Base-by-base conservation (phyloP, 2,113 vertebrate species). In the Emydocephalus ijimae region DNA sequence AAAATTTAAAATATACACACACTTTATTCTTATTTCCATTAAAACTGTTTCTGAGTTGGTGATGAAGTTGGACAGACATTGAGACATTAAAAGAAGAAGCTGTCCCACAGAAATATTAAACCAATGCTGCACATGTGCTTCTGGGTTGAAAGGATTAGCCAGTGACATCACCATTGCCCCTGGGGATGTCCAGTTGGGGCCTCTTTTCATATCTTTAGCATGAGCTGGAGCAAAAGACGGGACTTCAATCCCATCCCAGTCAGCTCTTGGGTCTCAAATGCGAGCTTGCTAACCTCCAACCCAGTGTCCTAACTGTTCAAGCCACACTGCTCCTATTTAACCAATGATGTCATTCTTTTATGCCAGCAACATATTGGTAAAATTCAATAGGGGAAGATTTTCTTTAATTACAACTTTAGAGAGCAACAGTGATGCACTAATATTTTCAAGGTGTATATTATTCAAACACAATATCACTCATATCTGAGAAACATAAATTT, bases 331-430 rank as follows among this genome's bases (percentile, higher is more conserved):
- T 64, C 26, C 61, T 48, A 39, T 92, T 89, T 85, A 89, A 45
- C 39, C 18, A 61, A 7, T 92, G 88, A 92, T 85, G 69, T 52
- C 88, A 89, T 61, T 45, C 39, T 52, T 92, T 59, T 55, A 92
- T 86, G 69, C 54, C 69, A 39, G 69, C 88, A 52, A 89, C 59
- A 39, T 56, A 6, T 74, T 14, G 11, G 57, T 85, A 92, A 89
- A 89, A 92, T 57, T 55, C 54, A 85, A 50, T 15, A 45, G 69
- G 20, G 45, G 8, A 57, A n/a, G 20, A 48, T 85, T 89, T 85
- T 57, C 69, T 81, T 29, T 4, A 50, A 48, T 29, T 43, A 21
- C 69, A 50, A n/a, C 54, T 34, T 21, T 50, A 81, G 52, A 29
- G n/a, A 34, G 88, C 88, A 55, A 88, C 12, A 34, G 29, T 50